Percentiles rank a stretch among this genome's conserved stretches.
Evolutionary conservation across 1,140 invertebrate species (phyloP).

Genomic region (Caenorhabditis latens): DNA sequence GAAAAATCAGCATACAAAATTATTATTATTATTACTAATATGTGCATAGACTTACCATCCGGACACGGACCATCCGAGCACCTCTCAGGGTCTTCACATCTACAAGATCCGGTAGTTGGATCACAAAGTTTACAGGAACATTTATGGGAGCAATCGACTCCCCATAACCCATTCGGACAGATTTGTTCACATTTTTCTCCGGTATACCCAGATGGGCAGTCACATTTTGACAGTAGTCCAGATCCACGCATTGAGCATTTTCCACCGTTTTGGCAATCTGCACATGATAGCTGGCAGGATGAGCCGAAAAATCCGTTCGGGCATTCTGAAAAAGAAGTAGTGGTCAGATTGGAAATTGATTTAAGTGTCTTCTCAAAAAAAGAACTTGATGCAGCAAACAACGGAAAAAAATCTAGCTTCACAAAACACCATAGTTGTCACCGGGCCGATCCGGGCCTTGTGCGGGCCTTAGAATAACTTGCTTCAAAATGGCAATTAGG

Average conservation of each 20-base stretch:
- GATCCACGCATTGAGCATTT: slow-evolving; percentile 84
- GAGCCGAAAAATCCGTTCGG: slow-evolving; percentile 84
- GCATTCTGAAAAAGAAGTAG: slow-evolving; percentile 66
- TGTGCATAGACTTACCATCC: slow-evolving; percentile 30
- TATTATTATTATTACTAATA: no score
- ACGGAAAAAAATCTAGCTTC: no score
- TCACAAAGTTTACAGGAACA: slow-evolving; percentile 45
- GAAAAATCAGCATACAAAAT: no score
- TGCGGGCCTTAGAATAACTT: no score
- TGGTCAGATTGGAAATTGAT: no score
- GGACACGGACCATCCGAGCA: slow-evolving; percentile 51
- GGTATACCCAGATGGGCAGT: slow-evolving; percentile 82
- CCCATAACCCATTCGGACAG: slow-evolving; percentile 68
- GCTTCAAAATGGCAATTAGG: no score
- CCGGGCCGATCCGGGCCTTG: no score
- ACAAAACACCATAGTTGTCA: slow-evolving; percentile 11
- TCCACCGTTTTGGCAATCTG: slow-evolving; percentile 86
- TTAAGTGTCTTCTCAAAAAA: no score
- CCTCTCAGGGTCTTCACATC: slow-evolving; percentile 3
- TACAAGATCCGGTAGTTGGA: slow-evolving; percentile 21
- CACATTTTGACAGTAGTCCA: slow-evolving; percentile 86
- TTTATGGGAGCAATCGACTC: slow-evolving; percentile 52
- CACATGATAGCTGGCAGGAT: slow-evolving; percentile 85
- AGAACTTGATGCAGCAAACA: no score
- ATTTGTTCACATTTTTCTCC: slow-evolving; percentile 88